Conservation (phyloP, 2,797 vertebrate genomes). For the Helicolenus hilgendorfi region DNA sequence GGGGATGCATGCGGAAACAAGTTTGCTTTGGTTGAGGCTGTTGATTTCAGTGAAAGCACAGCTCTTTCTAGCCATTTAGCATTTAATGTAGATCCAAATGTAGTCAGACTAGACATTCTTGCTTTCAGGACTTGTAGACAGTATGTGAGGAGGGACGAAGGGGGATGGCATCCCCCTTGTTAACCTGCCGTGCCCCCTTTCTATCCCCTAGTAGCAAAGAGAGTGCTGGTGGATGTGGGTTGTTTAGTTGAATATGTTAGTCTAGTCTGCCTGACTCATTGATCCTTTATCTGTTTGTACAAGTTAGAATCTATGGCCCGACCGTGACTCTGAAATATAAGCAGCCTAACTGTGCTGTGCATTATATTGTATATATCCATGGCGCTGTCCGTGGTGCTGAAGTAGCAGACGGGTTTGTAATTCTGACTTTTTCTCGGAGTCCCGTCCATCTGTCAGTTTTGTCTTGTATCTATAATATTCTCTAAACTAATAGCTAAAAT, state of each 20-base stretch:
- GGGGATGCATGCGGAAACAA: not conserved
- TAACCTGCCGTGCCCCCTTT: not conserved
- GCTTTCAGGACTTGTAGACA: not conserved
- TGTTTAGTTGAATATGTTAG: not conserved
- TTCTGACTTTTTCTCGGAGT: not conserved
- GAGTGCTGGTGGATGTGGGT: not conserved
- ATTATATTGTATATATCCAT: not conserved
- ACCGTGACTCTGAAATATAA: not conserved
- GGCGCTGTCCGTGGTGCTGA: not conserved
- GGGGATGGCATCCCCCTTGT: not conserved
- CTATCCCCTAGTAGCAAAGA: not conserved
- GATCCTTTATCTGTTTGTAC: not conserved
- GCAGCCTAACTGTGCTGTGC: not conserved
- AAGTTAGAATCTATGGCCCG: not conserved
- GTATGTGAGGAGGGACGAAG: not conserved
- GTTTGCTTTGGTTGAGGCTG: not conserved
- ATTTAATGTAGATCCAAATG: slow-evolving; percentile 2
- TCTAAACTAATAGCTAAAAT: not conserved
- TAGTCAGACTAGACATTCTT: not conserved
- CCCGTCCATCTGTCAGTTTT: too few species aligned
- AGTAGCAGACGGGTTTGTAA: not conserved
- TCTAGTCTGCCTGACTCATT: not conserved
- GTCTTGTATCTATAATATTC: not conserved
- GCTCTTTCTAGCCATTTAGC: not conserved
- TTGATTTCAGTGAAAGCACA: not conserved